Evolutionary conservation across 1,140 invertebrate genomes (phyloP), one percentile per base, ranked within the genome.

Genomic region (Leptonema lineaticorne): DNA sequence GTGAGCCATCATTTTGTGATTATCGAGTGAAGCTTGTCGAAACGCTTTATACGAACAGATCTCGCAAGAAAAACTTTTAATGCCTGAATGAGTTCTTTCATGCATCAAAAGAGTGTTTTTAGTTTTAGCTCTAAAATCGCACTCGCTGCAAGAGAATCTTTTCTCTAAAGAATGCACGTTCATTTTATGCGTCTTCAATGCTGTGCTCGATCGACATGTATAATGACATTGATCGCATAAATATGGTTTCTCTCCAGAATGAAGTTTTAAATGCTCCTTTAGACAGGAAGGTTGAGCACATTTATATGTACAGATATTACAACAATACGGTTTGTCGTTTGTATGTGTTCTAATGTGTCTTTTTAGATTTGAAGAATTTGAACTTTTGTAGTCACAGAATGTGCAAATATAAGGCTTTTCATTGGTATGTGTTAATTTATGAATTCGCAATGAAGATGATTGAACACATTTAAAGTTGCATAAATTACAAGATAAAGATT

Each of bases 161-260:
- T 69, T 72, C 50, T 72, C 67, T 3, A 18, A 37, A 8, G 64
- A 37, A 46, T 72, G 70, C 20, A 69, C 69, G 37, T 69, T 72
- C n/a, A 29, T 45, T 58, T 69, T 72, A 41, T 72, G 70, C 11
- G 27, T 64, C 53, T 67, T 63, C 26, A 72, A 58, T 20, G 27
- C 53, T 5, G 67, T 63, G 30, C 16, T 50, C 5, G 68, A 63
- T 7, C 63, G 16, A 27, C 70, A 72, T 14, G 48, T 67, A 29
- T 69, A 72, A 50, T 72, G 58, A 28, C 70, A 72, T 45, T 72
- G 41, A 37, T 72, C 67, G 41, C 67, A 72, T 14, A 72, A 24
- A 46, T 50, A 72, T 24, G 70, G 64, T 22, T 69, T 69, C 50
- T 69, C 67, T 20, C 68, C 30, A 33, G 5, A 5, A 11, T 33